phyloP scores from a whole-genome alignment of 2,797 vertebrate genomes.

The Buceros bicornis region DNA sequence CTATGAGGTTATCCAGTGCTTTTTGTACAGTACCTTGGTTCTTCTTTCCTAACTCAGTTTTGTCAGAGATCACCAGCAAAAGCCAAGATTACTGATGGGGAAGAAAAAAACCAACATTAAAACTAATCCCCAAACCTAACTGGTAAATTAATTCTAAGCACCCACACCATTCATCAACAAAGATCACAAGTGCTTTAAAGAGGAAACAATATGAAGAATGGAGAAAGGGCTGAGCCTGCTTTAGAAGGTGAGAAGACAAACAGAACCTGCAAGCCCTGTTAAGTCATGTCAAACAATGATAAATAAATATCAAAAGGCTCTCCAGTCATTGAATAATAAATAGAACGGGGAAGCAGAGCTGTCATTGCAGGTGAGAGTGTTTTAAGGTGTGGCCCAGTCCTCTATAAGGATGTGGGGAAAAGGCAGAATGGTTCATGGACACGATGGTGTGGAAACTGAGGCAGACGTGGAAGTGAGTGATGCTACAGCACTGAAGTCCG shows the following conservation, averaged over 20 bases:
- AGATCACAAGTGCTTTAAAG: background rate
- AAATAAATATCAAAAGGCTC: background rate
- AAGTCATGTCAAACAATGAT: background rate
- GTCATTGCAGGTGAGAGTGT: background rate
- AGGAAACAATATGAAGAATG: background rate
- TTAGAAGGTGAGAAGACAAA: background rate
- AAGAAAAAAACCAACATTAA: background rate
- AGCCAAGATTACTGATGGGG: background rate
- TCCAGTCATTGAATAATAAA: background rate
- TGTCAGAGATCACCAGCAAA: background rate
- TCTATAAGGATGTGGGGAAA: background rate
- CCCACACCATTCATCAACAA: fast-evolving
- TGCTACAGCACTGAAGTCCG: background rate
- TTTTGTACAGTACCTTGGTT: background rate
- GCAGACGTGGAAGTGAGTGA: background rate
- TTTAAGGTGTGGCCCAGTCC: background rate
- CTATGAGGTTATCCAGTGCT: background rate
- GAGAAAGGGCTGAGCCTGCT: background rate
- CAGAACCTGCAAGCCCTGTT: background rate
- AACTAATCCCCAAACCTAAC: background rate
- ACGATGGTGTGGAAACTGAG: background rate
- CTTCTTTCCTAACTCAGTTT: background rate
- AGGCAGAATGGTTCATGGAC: background rate
- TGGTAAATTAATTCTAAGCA: background rate
- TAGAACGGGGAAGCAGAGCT: background rate